Evolutionary conservation across 2,797 vertebrate genomes (phyloP), one percentile per base, ranked within the genome.

Genomic region (Allobates femoralis): DNA sequence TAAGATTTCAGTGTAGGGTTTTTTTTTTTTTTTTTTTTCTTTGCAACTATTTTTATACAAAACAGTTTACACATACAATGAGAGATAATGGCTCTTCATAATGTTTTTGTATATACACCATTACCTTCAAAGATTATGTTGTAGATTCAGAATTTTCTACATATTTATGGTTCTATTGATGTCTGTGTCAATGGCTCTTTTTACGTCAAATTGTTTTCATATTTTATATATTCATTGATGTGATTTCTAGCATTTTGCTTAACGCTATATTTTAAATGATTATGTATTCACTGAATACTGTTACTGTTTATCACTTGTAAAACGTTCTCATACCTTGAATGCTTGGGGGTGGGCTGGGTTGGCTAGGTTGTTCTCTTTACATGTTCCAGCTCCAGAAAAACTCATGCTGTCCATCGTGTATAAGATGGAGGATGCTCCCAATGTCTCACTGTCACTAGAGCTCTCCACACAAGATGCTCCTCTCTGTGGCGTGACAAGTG

Each of bases 361-460:
- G 50, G 12, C 86, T 91, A 99, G 98, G 92, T 92, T 99, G 84
- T 97, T 99, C 89, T 96, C 96, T 85, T 93, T 99, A 69, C 94
- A 97, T 73, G 89, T 97, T 10, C 93, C 93, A 0, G 89, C 96
- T 10, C 92, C 96, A 0, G 90, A 94, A 62, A 94, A 88, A 73
- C 91, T 95, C 0, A 93, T 96, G 87, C 89, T 98, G 85, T 94
- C 92, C 55, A 28, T 98, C 55, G 91, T 96, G 50, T 97, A 95
- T 87, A 98, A 97, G 90, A 88, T 94, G 1, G 93, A 94, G 78
- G 92, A 77, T 0, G 90, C 92, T 0, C 37, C 89, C 0, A 92
- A 91, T 0, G 87, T 97, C 26, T 30, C 81, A 0, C 92, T 97
- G 1, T 92, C 94, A 0, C 87, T 97, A 90, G 94, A 97, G 92